These are phyloP conservation scores for Dorcus hopei DNA, from an alignment of 2,888 invertebrate genomes.

Conservation along the genomic window DNA sequence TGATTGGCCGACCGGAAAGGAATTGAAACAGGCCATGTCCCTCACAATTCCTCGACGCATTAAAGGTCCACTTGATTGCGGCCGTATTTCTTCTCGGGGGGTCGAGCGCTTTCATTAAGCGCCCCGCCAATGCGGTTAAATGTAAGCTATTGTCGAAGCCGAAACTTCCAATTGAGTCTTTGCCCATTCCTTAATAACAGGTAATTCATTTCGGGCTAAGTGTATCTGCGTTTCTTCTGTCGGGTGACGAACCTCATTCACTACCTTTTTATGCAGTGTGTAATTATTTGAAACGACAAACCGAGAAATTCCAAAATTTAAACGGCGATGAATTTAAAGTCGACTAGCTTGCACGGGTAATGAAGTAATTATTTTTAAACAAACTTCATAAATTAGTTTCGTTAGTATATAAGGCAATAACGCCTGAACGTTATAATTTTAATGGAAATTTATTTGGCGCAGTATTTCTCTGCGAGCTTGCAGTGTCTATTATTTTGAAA, in stretches of 20 bases:
- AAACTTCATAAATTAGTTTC: no score
- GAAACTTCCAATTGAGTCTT: slow-evolving; percentile 44
- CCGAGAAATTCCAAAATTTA: no score
- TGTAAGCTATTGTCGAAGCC: slow-evolving; percentile 43
- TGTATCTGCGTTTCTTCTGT: slow-evolving; percentile 17
- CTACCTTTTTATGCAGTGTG: no score
- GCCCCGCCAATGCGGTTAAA: slow-evolving; percentile 43
- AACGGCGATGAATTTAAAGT: no score
- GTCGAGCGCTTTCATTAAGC: slow-evolving; percentile 44
- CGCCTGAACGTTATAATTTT: no score
- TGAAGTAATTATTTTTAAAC: no score
- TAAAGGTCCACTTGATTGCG: slow-evolving; percentile 48
- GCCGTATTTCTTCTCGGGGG: slow-evolving; percentile 46
- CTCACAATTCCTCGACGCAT: slow-evolving; percentile 46
- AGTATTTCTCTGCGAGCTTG: no score
- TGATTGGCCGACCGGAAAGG: slow-evolving; percentile 44
- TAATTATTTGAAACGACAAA: no score
- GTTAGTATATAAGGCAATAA: no score
- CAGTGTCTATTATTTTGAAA: no score
- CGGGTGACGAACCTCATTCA: slow-evolving; percentile 3
- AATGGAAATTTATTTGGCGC: no score
- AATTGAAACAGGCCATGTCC: slow-evolving; percentile 45
- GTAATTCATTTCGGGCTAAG: slow-evolving; percentile 36
- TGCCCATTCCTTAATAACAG: slow-evolving; percentile 40
- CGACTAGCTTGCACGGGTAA: no score